Percentiles rank a stretch among this genome's conserved stretches.
Evolutionary conservation across 2,113 vertebrate species (phyloP).

Genomic region (Genyomyrus donnyi): DNA sequence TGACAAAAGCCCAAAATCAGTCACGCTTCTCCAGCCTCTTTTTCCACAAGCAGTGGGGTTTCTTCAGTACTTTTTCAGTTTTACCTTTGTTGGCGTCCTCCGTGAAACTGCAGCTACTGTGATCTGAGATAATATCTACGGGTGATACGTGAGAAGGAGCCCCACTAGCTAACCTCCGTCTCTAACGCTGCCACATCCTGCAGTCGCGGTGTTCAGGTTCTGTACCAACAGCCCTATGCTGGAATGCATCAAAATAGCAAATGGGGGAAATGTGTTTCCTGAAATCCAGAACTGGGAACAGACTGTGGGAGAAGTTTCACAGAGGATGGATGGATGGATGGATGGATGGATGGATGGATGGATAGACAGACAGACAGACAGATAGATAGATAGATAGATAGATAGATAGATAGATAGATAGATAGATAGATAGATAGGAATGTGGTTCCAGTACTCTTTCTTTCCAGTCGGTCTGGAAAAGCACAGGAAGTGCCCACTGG

Average conservation of each 20-base stretch:
- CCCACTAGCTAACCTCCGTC: not conserved
- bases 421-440: not conserved
- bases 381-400: not conserved
- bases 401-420: not conserved
- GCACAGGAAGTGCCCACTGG: constrained; percentile 30
- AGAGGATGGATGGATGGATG: not conserved
- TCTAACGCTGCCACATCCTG: not conserved
- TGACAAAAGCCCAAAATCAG: not conserved
- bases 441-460: not conserved
- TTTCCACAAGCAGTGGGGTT: not conserved
- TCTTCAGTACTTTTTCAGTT: not conserved
- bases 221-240: not conserved
- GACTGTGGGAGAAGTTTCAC: not conserved
- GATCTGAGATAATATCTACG: not conserved
- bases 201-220: not conserved
- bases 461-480: constrained; percentile 18
- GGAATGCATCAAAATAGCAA: not conserved
- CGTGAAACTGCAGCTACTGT: not conserved
- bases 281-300: not conserved
- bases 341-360: not conserved
- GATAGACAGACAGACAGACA: too few species aligned
- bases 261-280: not conserved
- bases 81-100: not conserved
- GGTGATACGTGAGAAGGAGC: not conserved
- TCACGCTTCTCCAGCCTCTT: too few species aligned